Conservation (phyloP, 2,797 vertebrate genomes). For the Allobates femoralis region DNA sequence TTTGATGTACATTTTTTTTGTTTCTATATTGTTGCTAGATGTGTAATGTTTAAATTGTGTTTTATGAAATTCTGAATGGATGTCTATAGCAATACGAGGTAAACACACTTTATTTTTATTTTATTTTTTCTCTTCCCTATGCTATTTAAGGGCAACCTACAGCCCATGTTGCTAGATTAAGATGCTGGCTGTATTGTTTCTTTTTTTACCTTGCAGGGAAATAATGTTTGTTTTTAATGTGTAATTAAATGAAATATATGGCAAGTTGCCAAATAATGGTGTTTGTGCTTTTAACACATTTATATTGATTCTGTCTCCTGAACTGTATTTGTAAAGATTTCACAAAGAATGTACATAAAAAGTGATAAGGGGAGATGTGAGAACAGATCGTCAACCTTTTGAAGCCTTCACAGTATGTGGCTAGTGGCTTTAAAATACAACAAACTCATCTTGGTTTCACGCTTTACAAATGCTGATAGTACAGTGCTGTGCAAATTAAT, state of each 20-base stretch:
- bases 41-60: constrained; percentile 87
- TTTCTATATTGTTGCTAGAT: constrained; percentile 81
- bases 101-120: constrained; percentile 43
- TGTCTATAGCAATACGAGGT: constrained; percentile 92
- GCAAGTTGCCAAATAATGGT: constrained; percentile 88
- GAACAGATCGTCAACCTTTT: too few species aligned
- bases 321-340: not conserved
- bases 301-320: not conserved
- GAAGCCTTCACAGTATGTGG: too few species aligned
- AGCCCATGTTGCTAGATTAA: constrained; percentile 75
- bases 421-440: too few species aligned
- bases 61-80: constrained; percentile 87
- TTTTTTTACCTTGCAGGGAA: constrained; percentile 98
- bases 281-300: not conserved
- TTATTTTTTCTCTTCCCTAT: constrained; percentile 72
- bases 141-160: constrained; percentile 74
- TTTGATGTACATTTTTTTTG: constrained; percentile 80
- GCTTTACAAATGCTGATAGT: too few species aligned
- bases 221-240: constrained; percentile 87
- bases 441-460: too few species aligned
- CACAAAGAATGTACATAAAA: not conserved
- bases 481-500: too few species aligned
- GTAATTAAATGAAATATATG: constrained; percentile 89
- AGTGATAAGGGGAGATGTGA: too few species aligned
- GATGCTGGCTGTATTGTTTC: constrained; percentile 77